Conservation (phyloP, 2,113 vertebrate genomes). For the Myanophis thanlyinensis region DNA sequence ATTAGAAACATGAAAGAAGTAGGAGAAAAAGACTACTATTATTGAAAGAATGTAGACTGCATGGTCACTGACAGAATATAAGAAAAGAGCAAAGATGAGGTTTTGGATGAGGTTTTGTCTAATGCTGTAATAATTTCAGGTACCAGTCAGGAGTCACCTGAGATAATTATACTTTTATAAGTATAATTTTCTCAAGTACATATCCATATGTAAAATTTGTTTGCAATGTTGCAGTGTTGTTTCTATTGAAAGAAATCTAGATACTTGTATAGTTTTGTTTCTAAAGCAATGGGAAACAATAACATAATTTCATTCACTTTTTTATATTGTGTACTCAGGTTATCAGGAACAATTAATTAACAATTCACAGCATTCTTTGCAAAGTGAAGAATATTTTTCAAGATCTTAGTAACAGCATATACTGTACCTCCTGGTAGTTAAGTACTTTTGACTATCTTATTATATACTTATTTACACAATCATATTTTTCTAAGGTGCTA, state of each 20-base stretch:
- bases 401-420: not conserved
- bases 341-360: not conserved
- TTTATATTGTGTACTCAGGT: not conserved
- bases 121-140: no score
- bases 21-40: no score
- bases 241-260: not conserved
- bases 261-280: not conserved
- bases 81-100: no score
- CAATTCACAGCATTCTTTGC: not conserved
- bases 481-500: not conserved
- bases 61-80: no score
- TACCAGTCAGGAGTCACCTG: not conserved
- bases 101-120: no score
- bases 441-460: not conserved
- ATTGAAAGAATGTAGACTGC: no score
- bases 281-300: not conserved
- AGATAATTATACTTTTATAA: no score
- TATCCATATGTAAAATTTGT: not conserved
- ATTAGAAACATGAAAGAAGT: not conserved
- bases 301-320: not conserved
- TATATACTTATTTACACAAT: accelerated
- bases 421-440: not conserved
- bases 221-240: not conserved
- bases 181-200: not conserved
- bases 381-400: not conserved